A percentile compares a stretch with the other conserved stretches of the same genome.
Conservation (phyloP, 2,888 invertebrate genomes). For the Malachius bipustulatus region DNA sequence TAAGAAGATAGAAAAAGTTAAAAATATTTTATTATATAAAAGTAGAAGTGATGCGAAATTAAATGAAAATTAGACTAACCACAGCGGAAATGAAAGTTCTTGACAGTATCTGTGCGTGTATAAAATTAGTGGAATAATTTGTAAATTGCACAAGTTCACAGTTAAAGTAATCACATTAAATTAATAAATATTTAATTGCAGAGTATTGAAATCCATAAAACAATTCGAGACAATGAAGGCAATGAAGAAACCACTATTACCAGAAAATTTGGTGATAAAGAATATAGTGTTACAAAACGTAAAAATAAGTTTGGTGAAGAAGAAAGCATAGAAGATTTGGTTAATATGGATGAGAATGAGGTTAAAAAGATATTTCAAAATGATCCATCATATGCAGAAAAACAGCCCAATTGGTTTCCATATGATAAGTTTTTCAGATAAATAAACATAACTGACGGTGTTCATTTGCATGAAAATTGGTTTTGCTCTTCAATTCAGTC, state of each 20-base stretch:
- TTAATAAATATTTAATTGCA: conserved; percentile 20
- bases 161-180: neutral
- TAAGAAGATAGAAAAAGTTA: too few relatives aligned
- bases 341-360: conserved; percentile 30
- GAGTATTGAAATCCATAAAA: conserved; percentile 43
- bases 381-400: conserved; percentile 4
- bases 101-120: too few relatives aligned
- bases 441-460: too few relatives aligned
- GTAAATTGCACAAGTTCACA: too few relatives aligned
- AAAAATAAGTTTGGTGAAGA: conserved; percentile 33
- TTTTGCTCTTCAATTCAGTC: too few relatives aligned
- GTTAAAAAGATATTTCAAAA: conserved; percentile 18
- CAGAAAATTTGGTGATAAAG: conserved; percentile 29
- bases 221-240: conserved; percentile 45
- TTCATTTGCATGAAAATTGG: too few relatives aligned
- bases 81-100: too few relatives aligned
- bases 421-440: conserved; percentile 27
- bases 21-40: too few relatives aligned
- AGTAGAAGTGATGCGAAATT: too few relatives aligned
- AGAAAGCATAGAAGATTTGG: conserved; percentile 29
- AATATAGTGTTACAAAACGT: conserved; percentile 38
- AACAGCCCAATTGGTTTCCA: conserved; percentile 17
- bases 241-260: conserved; percentile 48
- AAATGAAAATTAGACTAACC: too few relatives aligned
- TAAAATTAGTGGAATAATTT: too few relatives aligned